Evolutionary conservation across 2,888 invertebrate genomes (phyloP).

Genomic region (Seira musarum): DNA sequence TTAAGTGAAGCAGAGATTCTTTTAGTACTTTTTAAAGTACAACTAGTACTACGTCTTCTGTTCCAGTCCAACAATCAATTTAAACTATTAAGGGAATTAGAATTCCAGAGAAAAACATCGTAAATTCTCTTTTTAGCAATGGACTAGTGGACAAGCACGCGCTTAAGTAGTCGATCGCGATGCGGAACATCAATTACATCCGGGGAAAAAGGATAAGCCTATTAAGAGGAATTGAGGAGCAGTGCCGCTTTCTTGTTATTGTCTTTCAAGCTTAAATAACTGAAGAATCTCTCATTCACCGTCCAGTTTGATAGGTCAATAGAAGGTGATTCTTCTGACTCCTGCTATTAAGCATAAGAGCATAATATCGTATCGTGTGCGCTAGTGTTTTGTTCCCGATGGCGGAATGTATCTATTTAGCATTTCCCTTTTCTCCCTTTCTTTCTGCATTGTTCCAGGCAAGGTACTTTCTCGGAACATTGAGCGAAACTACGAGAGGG

Average conservation of each 20-base stretch:
- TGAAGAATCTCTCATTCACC: background rate
- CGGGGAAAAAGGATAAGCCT: background rate
- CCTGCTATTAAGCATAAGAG: too few relatives aligned
- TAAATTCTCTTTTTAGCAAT: slow-evolving; percentile 30
- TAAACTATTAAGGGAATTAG: slow-evolving; percentile 33
- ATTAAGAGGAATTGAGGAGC: background rate
- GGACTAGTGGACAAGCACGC: background rate
- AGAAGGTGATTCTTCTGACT: background rate
- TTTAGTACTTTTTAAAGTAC: too few relatives aligned
- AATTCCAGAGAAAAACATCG: slow-evolving; percentile 36
- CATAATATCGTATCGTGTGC: too few relatives aligned
- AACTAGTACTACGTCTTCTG: background rate
- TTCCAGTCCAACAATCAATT: slow-evolving; percentile 26
- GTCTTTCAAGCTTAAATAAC: background rate
- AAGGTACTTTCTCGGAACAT: too few relatives aligned
- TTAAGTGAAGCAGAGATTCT: background rate
- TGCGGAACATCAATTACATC: slow-evolving; percentile 1
- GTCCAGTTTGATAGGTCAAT: background rate
- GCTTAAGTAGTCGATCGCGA: slow-evolving; percentile 8
- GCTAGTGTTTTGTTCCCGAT: too few relatives aligned
- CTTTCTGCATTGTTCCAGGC: background rate
- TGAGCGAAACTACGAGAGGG: too few relatives aligned
- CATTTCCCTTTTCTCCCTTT: background rate
- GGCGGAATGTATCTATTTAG: too few relatives aligned
- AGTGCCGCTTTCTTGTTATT: too few relatives aligned